phyloP scores from a whole-genome alignment of 2,113 vertebrate genomes.

The Pangasianodon gigas region DNA sequence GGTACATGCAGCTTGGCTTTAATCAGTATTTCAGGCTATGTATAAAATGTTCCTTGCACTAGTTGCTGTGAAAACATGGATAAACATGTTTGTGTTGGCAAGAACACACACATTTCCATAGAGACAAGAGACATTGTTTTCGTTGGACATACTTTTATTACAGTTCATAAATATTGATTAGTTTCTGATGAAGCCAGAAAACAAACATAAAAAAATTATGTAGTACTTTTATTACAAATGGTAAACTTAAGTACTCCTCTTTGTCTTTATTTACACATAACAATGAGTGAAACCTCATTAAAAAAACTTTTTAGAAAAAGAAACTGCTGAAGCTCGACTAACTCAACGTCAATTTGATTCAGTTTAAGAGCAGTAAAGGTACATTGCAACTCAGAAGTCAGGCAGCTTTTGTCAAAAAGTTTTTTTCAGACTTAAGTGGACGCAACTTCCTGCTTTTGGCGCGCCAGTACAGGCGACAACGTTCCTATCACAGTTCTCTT shows the following conservation, averaged over 20 bases:
- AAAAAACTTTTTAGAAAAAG: conserved; percentile 89
- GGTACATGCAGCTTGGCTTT: not conserved
- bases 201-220: conserved; percentile 90
- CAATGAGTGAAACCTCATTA: conserved; percentile 95
- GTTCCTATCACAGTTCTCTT: conserved; percentile 79
- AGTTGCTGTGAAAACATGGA: conserved; percentile 67
- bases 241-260: conserved; percentile 95
- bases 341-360: conserved; percentile 84
- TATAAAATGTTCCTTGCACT: conserved; percentile 69
- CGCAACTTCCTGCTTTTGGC: conserved; percentile 66
- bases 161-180: conserved; percentile 93
- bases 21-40: conserved; percentile 35
- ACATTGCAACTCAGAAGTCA: conserved; percentile 87
- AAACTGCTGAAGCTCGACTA: conserved; percentile 89
- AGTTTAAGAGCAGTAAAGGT: conserved; percentile 83
- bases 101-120: conserved; percentile 43
- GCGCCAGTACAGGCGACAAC: conserved; percentile 85
- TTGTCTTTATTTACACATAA: conserved; percentile 97
- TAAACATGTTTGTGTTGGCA: conserved; percentile 66
- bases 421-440: conserved; percentile 67
- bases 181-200: conserved; percentile 87
- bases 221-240: conserved; percentile 97
- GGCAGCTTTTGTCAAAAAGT: conserved; percentile 80
- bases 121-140: conserved; percentile 57
- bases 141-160: conserved; percentile 85